Evolutionary conservation across 2,113 vertebrate genomes (phyloP), one percentile per base, ranked within the genome.

Genomic region (Pholis gunnellus): DNA sequence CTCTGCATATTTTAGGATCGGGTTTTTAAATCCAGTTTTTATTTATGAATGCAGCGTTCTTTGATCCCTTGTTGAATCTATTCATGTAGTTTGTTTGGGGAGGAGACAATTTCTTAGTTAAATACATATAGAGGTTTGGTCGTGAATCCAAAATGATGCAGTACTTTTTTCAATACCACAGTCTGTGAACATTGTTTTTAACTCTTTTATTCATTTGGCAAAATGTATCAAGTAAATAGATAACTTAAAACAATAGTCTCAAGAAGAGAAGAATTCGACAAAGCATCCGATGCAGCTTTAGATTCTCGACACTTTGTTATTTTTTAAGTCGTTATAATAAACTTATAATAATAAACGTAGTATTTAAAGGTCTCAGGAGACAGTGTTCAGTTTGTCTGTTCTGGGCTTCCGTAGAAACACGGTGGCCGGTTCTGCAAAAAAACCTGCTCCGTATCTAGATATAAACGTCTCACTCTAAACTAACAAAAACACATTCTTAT

Each of bases 1-100:
- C 44, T 36, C 59, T 42, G 7, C 15, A 18, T 74, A 36, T 69
- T 85, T 44, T 76, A 27, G 10, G 34, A 27, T 27, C 14, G n/a
- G 36, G 5, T 52, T 67, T 20, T 15, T 3, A 9, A 63, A 48
- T 63, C 1, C 11, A 29, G 52, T 15, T 29, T 61, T 22, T 1
- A 40, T 36, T 46, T 17, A 50, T 44, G 2, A 17, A 66, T 20
- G n/a, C 25, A 25, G 54, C 13, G 0, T n/a, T 1, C 50, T 25
- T 50, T 14, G 20, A 50, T n/a, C 27, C 20, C 7, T 7, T 7
- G 9, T 25, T 40, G 1, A 68, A 44, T 42, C 4, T 59, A 6
- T 57, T 42, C 2, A 17, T 56, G 22, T 40, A 1, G 25, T 67
- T 67, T 29, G 1, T 27, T 40, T 38, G 6, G 11, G 52, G 8